Percentiles rank a stretch among this genome's conserved stretches.
phyloP scores from a whole-genome alignment of 2,113 vertebrate species.

The Apodemus speciosus region DNA sequence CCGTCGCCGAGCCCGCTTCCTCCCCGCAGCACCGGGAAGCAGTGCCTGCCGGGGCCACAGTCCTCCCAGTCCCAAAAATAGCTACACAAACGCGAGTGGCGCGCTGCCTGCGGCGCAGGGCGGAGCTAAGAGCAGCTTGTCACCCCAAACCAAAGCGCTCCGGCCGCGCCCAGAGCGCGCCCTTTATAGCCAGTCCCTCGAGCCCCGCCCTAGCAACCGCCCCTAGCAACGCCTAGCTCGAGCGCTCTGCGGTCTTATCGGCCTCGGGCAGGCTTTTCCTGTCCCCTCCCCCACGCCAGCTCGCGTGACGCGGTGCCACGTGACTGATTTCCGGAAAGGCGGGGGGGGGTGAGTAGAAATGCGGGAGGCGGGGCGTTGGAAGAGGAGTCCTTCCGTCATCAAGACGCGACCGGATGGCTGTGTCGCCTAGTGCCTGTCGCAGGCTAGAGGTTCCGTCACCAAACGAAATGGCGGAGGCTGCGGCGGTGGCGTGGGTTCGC shows the following conservation, averaged over 20 bases:
- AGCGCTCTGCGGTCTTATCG: background rate
- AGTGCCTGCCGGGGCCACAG: background rate
- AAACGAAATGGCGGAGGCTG: background rate
- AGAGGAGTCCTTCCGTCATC: background rate
- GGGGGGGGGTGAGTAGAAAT: background rate
- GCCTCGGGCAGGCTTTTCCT: conserved; percentile 31
- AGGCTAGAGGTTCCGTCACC: rapidly evolving
- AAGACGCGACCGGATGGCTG: rapidly evolving
- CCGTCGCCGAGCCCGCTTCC: background rate
- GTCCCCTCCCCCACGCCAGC: background rate
- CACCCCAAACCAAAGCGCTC: background rate
- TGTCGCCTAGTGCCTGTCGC: rapidly evolving
- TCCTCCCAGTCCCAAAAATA: conserved; percentile 60
- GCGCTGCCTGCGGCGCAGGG: background rate
- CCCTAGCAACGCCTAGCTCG: conserved; percentile 68
- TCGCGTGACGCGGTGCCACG: background rate
- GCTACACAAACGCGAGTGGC: background rate
- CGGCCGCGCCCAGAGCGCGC: background rate
- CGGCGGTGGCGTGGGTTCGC: conserved; percentile 54
- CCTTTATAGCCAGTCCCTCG: conserved; percentile 61
- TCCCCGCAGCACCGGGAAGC: background rate
- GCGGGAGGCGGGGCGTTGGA: background rate
- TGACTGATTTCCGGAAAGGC: conserved; percentile 22
- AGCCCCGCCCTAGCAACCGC: conserved; percentile 61
- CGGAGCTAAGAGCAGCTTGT: rapidly evolving